Evolutionary conservation across 2,113 vertebrate genomes (phyloP).

Genomic region (Ascaphus truei): DNA sequence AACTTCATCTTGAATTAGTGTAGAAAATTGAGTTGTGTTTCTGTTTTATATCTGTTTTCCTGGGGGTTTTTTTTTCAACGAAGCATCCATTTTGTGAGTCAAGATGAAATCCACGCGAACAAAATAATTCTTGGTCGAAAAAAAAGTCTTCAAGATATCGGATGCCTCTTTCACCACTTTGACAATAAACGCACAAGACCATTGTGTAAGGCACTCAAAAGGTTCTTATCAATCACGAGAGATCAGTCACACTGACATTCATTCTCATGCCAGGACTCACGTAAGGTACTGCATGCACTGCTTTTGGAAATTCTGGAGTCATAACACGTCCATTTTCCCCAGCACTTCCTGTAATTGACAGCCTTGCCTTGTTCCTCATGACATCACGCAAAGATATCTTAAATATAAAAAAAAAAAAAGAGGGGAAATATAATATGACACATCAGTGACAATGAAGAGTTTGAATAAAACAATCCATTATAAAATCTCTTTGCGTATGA

Average conservation of each 20-base stretch:
- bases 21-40: conserved; percentile 69
- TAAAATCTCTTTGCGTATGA: neutral
- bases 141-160: conserved; percentile 77
- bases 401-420: conserved; percentile 57
- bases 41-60: conserved; percentile 14
- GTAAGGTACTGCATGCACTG: conserved; percentile 95
- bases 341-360: conserved; percentile 97
- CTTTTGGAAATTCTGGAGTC: conserved; percentile 98
- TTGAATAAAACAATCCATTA: neutral
- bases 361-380: conserved; percentile 93
- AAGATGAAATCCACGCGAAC: conserved; percentile 69
- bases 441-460: neutral
- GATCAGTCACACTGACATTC: conserved; percentile 98
- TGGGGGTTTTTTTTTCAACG: conserved; percentile 57
- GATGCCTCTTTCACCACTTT: conserved; percentile 80
- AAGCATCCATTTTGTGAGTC: conserved; percentile 69
- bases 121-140: conserved; percentile 76
- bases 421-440: conserved; percentile 30
- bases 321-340: conserved; percentile 97
- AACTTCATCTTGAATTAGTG: conserved; percentile 64
- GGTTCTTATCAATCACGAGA: conserved; percentile 94
- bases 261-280: conserved; percentile 97
- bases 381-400: conserved; percentile 94
- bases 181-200: conserved; percentile 84
- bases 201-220: conserved; percentile 99